Conservation (phyloP, 2,888 invertebrate genomes). For the Allygus modestus region DNA sequence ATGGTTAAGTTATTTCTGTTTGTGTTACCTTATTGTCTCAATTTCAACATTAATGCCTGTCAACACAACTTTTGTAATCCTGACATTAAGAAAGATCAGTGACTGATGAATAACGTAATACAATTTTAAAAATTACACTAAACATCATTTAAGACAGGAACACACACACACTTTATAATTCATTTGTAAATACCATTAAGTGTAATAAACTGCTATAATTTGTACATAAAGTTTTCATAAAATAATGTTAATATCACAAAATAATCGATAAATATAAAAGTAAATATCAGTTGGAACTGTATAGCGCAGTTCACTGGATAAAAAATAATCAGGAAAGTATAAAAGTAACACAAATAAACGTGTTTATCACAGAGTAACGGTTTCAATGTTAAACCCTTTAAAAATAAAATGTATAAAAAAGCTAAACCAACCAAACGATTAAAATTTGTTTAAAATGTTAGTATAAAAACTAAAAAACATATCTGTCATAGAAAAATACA, state of each 20-base stretch:
- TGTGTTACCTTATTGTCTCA: background rate
- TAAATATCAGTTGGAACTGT: background rate
- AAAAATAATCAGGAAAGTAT: background rate
- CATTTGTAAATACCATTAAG: background rate
- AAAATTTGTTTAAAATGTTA: background rate
- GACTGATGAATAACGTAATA: too few species aligned
- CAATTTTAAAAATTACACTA: background rate
- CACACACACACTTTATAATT: background rate
- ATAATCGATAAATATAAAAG: background rate
- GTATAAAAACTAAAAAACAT: constrained; percentile 26
- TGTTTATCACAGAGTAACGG: constrained; percentile 23
- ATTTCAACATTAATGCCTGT: background rate
- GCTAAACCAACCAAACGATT: background rate
- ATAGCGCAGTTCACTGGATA: background rate
- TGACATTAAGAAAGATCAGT: background rate
- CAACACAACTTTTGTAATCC: background rate
- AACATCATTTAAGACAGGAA: background rate
- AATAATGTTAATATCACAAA: background rate
- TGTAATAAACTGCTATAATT: background rate
- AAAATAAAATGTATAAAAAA: background rate
- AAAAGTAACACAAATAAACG: background rate
- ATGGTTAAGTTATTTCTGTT: background rate
- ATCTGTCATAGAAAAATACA: constrained; percentile 28
- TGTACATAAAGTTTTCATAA: background rate
- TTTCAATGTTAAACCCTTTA: background rate